A percentile compares a stretch with the other conserved stretches of the same genome.
Evolutionary conservation across 1,140 invertebrate species (phyloP).

Genomic region (Drosophila nebulosa): DNA sequence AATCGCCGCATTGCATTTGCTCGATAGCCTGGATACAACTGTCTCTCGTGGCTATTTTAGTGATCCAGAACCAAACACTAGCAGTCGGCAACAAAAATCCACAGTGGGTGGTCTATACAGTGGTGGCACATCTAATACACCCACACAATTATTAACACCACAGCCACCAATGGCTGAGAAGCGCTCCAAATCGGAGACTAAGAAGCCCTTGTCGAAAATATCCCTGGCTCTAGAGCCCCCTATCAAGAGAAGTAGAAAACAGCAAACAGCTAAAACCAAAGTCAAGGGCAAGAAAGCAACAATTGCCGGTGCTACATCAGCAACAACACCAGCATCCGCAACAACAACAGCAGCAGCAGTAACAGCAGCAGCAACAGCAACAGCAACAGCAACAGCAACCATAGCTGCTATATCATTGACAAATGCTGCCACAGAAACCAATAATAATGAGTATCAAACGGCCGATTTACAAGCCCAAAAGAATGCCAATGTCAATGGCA

Average conservation of each 20-base stretch:
- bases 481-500: slow-evolving; percentile 11
- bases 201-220: slow-evolving; percentile 43
- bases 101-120: slow-evolving; percentile 31
- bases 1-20: slow-evolving; percentile 56
- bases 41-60: slow-evolving; percentile 76
- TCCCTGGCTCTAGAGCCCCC: slow-evolving; percentile 16
- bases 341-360: not conserved
- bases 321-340: not conserved
- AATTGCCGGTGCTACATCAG: slow-evolving; percentile 10
- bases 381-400: not conserved
- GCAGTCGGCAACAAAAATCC: slow-evolving; percentile 14
- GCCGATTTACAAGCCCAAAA: slow-evolving; percentile 61
- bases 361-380: not conserved
- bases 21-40: slow-evolving; percentile 50
- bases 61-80: slow-evolving; percentile 70
- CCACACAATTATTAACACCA: slow-evolving; percentile 30
- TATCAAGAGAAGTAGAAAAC: slow-evolving; percentile 31
- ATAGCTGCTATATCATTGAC: not conserved
- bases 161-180: slow-evolving; percentile 38
- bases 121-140: slow-evolving; percentile 16
- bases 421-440: slow-evolving; percentile 43
- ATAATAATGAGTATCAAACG: slow-evolving; percentile 72
- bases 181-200: slow-evolving; percentile 80
- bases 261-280: slow-evolving; percentile 18
- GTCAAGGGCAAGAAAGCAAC: slow-evolving; percentile 33